phyloP scores from a whole-genome alignment of 2,113 vertebrate genomes.

The Hippotragus niger region DNA sequence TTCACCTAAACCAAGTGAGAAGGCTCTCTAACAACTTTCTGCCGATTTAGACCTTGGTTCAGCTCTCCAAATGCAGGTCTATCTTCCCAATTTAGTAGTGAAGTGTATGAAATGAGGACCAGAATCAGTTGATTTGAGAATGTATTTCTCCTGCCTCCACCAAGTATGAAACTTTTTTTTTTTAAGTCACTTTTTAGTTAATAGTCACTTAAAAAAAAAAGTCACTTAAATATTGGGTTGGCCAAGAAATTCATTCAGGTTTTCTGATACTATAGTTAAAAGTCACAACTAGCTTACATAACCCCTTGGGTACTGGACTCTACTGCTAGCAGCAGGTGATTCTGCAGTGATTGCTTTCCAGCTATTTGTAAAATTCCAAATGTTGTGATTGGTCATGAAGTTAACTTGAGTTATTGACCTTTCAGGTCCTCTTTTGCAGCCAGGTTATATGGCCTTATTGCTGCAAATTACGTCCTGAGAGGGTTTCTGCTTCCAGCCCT shows the following conservation, averaged over 20 bases:
- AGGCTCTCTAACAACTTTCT: neutral
- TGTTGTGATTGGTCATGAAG: neutral
- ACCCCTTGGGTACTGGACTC: neutral
- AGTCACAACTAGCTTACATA: neutral
- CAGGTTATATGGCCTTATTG: rapidly evolving
- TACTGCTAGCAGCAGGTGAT: neutral
- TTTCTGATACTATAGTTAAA: neutral
- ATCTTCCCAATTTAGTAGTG: neutral
- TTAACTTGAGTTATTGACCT: neutral
- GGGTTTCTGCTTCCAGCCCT: neutral
- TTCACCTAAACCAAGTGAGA: neutral
- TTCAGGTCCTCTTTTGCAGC: neutral
- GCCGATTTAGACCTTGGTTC: neutral
- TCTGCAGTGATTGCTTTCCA: neutral
- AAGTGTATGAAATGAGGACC: neutral
- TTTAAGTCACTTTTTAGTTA: neutral
- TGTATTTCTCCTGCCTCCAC: neutral
- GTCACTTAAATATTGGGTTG: neutral
- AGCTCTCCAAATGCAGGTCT: neutral
- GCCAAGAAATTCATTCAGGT: neutral
- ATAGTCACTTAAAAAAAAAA: neutral
- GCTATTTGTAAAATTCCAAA: neutral
- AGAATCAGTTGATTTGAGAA: neutral
- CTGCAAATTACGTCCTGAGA: neutral
- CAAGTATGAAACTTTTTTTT: neutral